Evolutionary conservation across 2,888 invertebrate species (phyloP).

Genomic region (Epiblema foenella): DNA sequence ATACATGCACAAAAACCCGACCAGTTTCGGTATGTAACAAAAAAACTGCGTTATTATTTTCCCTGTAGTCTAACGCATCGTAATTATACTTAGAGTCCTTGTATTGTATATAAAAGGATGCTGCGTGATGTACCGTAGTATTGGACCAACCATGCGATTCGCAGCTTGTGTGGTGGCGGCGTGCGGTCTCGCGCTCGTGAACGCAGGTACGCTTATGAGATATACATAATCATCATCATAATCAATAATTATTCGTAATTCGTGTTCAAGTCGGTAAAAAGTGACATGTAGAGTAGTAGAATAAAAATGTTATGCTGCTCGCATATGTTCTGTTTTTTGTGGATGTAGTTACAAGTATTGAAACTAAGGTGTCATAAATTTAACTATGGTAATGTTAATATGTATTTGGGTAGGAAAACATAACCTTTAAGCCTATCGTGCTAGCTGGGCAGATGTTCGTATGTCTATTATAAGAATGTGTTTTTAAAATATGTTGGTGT

Average conservation of each 20-base stretch:
- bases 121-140: constrained; percentile 50
- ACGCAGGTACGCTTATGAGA: constrained; percentile 52
- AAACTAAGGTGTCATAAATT: not conserved
- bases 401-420: too few species aligned
- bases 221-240: too few species aligned
- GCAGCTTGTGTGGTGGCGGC: constrained; percentile 55
- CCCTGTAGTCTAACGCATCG: constrained; percentile 62
- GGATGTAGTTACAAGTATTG: not conserved
- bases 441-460: too few species aligned
- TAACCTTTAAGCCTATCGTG: too few species aligned
- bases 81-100: constrained; percentile 61
- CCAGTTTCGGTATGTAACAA: constrained; percentile 13
- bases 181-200: constrained; percentile 50
- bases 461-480: too few species aligned
- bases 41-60: constrained; percentile 56
- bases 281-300: not conserved
- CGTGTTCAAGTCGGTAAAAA: not conserved
- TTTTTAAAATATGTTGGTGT: too few species aligned
- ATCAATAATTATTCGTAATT: too few species aligned
- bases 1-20: constrained; percentile 33
- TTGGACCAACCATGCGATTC: constrained; percentile 63
- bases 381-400: too few species aligned
- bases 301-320: not conserved
- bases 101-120: constrained; percentile 80
- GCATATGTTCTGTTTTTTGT: too few species aligned